Percentiles rank a stretch among this genome's conserved stretches.
These are phyloP conservation scores for Borostomias antarcticus DNA, from an alignment of 2,797 vertebrate species.

Conservation along the genomic window DNA sequence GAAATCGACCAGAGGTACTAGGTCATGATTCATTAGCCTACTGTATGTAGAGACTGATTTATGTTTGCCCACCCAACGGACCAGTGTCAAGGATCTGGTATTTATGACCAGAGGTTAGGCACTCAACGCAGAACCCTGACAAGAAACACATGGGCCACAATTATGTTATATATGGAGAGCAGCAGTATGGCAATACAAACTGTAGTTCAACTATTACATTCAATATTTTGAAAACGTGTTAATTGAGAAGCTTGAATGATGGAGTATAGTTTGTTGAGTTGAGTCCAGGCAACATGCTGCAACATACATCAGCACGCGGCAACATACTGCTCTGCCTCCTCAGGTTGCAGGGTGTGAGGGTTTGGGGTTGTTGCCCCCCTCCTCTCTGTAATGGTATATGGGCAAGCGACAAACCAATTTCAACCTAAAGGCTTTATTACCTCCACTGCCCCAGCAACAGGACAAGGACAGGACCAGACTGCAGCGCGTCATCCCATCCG, in stretches of 20 bases:
- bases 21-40: constrained; percentile 30
- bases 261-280: constrained; percentile 50
- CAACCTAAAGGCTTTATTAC: too few species aligned
- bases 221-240: not conserved
- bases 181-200: not conserved
- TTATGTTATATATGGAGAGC: not conserved
- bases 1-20: constrained; percentile 35
- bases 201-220: not conserved
- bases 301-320: too few species aligned
- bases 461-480: too few species aligned
- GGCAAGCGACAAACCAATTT: constrained; percentile 50
- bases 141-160: constrained; percentile 29
- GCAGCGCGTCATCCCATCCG: too few species aligned
- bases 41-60: constrained; percentile 64
- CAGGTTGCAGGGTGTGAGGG: constrained; percentile 15
- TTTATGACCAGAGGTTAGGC: constrained; percentile 55
- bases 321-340: constrained; percentile 68
- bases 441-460: too few species aligned
- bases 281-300: constrained; percentile 52
- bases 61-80: constrained; percentile 65
- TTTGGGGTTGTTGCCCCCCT: constrained; percentile 29
- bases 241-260: constrained; percentile 40
- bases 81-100: constrained; percentile 59
- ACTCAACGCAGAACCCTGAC: constrained; percentile 41
- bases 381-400: constrained; percentile 51